phyloP scores from a whole-genome alignment of 1,140 invertebrate genomes.

The Leptonema lineaticorne region DNA sequence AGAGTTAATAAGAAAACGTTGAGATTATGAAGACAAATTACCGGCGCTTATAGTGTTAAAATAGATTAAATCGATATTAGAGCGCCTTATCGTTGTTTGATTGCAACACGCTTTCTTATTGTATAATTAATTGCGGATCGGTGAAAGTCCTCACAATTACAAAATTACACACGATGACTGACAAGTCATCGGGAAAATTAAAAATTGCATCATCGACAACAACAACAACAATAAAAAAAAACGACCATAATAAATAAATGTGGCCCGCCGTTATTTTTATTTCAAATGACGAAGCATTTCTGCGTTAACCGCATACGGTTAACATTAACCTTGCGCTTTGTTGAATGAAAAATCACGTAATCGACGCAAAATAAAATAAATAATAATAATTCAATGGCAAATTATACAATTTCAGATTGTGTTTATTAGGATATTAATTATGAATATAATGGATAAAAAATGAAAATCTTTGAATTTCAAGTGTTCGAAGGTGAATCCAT shows the following conservation, averaged over 20 bases:
- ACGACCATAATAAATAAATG: neutral
- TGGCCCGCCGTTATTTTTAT: neutral
- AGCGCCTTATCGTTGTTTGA: neutral
- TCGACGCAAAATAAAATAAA: neutral
- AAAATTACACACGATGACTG: conserved; percentile 11
- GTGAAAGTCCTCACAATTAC: conserved; percentile 12
- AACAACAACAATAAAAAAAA: neutral
- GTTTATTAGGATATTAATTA: neutral
- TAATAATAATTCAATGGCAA: conserved; percentile 11
- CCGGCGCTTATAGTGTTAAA: too few species aligned
- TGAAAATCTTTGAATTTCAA: too few species aligned
- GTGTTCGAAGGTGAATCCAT: too few species aligned
- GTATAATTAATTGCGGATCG: conserved; percentile 13
- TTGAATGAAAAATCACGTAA: conserved; percentile 13
- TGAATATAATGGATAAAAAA: neutral
- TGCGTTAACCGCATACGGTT: neutral
- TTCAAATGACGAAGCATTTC: neutral
- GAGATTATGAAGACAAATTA: too few species aligned
- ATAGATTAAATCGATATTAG: neutral
- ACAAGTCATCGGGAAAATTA: conserved; percentile 2
- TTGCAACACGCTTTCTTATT: conserved; percentile 9
- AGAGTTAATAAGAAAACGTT: too few species aligned
- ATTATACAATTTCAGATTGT: neutral
- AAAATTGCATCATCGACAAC: neutral
- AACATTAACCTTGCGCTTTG: neutral